Conservation (phyloP, 1,140 invertebrate genomes). For the Heliothis virescens region DNA sequence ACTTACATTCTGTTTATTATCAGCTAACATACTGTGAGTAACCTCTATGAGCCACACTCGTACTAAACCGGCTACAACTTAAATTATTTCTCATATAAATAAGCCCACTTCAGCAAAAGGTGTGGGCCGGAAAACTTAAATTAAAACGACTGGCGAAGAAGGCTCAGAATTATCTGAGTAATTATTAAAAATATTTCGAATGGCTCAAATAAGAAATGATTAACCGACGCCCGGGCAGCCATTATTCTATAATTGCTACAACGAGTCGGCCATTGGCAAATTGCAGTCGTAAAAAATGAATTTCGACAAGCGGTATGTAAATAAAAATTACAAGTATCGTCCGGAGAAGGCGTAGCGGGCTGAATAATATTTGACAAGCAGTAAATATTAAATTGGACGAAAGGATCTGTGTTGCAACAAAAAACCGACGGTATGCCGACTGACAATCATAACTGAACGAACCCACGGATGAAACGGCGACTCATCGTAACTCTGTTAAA, state of each 20-base stretch:
- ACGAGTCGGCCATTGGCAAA: slow-evolving; percentile 55
- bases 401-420: slow-evolving; percentile 65
- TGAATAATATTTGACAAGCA: slow-evolving; percentile 74
- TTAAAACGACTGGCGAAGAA: slow-evolving; percentile 5
- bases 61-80: too few relatives aligned
- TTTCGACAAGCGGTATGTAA: slow-evolving; percentile 61
- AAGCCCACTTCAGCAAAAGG: background rate
- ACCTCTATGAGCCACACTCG: too few relatives aligned
- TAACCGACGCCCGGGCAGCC: slow-evolving; percentile 27
- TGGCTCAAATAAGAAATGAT: slow-evolving; percentile 46
- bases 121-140: background rate
- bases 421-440: slow-evolving; percentile 63
- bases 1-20: too few relatives aligned
- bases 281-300: slow-evolving; percentile 67
- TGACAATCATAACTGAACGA: slow-evolving; percentile 65
- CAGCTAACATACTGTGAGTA: too few relatives aligned
- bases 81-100: background rate
- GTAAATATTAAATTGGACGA: slow-evolving; percentile 75
- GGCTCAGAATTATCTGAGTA: slow-evolving; percentile 5
- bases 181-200: slow-evolving; percentile 36
- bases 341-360: slow-evolving; percentile 63
- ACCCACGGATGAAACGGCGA: slow-evolving; percentile 60
- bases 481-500: slow-evolving; percentile 72
- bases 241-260: slow-evolving; percentile 56
- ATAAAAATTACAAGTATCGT: slow-evolving; percentile 67